These are phyloP conservation scores for Lagopus leucura DNA, from an alignment of 2,113 vertebrate genomes.

Conservation along the genomic window DNA sequence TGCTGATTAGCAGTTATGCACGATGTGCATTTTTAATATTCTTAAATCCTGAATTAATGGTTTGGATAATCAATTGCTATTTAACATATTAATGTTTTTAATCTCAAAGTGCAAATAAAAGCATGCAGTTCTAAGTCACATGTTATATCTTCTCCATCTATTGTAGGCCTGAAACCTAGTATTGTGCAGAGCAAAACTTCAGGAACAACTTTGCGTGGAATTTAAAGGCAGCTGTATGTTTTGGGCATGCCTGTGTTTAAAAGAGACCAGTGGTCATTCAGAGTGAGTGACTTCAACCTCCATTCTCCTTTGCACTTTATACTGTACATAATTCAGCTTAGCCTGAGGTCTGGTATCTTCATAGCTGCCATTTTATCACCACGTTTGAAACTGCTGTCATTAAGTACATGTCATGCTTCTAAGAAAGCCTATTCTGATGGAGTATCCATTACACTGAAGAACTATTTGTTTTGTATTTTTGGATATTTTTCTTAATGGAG, in stretches of 20 bases:
- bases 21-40: slow-evolving; percentile 16
- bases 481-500: background rate
- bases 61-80: slow-evolving; percentile 46
- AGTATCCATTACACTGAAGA: background rate
- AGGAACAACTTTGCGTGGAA: background rate
- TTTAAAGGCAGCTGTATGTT: background rate
- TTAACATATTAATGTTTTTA: slow-evolving; percentile 38
- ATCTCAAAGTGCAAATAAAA: slow-evolving; percentile 21
- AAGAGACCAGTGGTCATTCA: background rate
- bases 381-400: background rate
- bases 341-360: background rate
- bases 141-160: background rate
- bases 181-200: background rate
- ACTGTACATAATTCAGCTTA: background rate
- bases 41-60: slow-evolving; percentile 50
- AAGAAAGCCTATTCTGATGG: background rate
- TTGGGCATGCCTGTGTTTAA: background rate
- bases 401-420: background rate
- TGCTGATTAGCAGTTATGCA: background rate
- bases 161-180: background rate
- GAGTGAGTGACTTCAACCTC: background rate
- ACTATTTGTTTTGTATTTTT: background rate
- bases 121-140: background rate
- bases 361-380: background rate
- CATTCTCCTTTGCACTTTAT: background rate